Conservation (phyloP, 1,140 invertebrate genomes). For the Bacillus rossius region DNA sequence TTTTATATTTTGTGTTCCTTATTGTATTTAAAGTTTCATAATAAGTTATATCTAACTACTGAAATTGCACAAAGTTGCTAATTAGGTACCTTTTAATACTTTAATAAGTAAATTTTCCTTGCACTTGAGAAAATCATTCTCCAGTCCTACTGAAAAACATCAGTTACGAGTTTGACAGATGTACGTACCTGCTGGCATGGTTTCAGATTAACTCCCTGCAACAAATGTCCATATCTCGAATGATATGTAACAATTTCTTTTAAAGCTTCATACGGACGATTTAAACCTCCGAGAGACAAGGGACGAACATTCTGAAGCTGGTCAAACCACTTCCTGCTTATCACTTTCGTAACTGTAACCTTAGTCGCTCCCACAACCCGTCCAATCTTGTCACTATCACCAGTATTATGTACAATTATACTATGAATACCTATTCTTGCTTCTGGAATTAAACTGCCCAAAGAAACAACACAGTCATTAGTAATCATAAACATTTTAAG, state of each 20-base stretch:
- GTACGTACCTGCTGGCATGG: background rate
- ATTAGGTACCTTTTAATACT: too few species aligned
- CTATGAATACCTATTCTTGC: slow-evolving; percentile 6
- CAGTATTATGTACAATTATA: slow-evolving; percentile 3
- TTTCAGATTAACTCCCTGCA: background rate
- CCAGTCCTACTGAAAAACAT: too few species aligned
- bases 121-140: too few species aligned
- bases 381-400: background rate
- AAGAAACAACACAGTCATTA: background rate
- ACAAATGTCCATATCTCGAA: background rate
- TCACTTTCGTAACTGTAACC: background rate
- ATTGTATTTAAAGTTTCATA: too few species aligned
- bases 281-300: background rate
- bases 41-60: too few species aligned
- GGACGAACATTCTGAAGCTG: background rate
- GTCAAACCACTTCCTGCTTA: slow-evolving; percentile 6
- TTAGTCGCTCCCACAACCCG: slow-evolving; percentile 2
- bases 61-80: too few species aligned
- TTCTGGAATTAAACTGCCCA: background rate
- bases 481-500: background rate
- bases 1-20: too few species aligned
- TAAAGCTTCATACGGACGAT: slow-evolving; percentile 7
- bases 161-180: too few species aligned
- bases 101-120: too few species aligned
- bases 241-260: slow-evolving; percentile 7